Evolutionary conservation across 2,797 vertebrate genomes (phyloP).

Genomic region (Alectoris magna): DNA sequence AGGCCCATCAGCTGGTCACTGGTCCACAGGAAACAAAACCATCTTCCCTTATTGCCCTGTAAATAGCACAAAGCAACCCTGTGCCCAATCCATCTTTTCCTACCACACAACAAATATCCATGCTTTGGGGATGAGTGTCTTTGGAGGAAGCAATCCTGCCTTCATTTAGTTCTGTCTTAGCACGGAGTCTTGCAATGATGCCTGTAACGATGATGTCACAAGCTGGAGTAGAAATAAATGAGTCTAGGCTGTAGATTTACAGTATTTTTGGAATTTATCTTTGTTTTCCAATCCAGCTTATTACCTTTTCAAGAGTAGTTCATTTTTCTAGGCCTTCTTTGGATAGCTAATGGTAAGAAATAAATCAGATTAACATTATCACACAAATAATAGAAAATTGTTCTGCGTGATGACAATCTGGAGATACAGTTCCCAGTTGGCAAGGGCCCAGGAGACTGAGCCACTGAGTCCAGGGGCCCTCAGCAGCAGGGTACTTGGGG

Average conservation of each 20-base stretch:
- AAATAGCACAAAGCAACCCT: not conserved
- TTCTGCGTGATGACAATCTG: not conserved
- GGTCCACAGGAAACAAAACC: not conserved
- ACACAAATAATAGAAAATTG: not conserved
- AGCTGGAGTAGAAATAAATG: accelerated
- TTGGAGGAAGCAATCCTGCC: not conserved
- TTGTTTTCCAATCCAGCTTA: not conserved
- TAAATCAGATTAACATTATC: not conserved
- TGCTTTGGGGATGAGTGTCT: not conserved
- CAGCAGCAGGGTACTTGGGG: not conserved
- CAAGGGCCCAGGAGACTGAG: not conserved
- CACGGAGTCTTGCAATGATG: accelerated
- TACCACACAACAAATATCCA: not conserved
- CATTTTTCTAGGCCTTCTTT: not conserved
- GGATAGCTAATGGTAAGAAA: not conserved
- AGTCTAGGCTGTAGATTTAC: not conserved
- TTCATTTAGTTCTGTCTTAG: accelerated
- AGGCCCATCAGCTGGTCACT: not conserved
- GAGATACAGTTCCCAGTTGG: not conserved
- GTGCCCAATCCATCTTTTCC: not conserved
- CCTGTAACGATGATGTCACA: accelerated
- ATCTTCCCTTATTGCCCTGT: not conserved
- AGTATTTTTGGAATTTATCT: not conserved
- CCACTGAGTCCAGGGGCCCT: not conserved
- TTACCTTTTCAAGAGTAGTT: not conserved